Evolutionary conservation across 2,113 vertebrate species (phyloP), one percentile per base, ranked within the genome.

Genomic region (Sclerurus mexicanus): DNA sequence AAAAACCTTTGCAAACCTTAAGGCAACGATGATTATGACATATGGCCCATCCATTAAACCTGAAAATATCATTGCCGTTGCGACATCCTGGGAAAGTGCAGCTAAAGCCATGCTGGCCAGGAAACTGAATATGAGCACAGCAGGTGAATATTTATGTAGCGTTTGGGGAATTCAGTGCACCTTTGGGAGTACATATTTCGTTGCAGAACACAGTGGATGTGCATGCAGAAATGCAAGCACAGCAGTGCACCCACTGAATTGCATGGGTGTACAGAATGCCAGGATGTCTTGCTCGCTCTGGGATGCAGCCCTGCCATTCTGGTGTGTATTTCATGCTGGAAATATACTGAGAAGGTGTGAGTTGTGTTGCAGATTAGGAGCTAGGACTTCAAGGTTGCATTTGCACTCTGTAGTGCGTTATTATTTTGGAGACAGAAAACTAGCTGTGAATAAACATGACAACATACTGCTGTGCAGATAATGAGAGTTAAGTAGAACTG

Each of bases 1-100:
- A 17, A 98, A 98, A 91, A 96, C 89, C 19, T 98, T 98, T 27
- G 87, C 98, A 92, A 99, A 99, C 90, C 97, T 99, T 30, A 99
- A 98, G 73, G 97, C 98, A 0, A 89, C 86, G 0, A 85, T 99
- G 74, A 98, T 99, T 14, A 87, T 97, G 49, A 95, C 95, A 10
- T 96, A 86, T 0, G 98, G 98, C 8, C 95, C 94, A 4, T 98
- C 97, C 14, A 87, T 99, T 21, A 93, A 96, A 73, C 95, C 97
- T n/a, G 63, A n/a, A 69, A 99, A 97, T 50, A 97, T 99, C 60
- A 89, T 99, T 23, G 98, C 98, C 0, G 30, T 98, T 68, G 97
- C 99, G 0, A 97, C 98, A 9, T 97, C 98, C 14, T 95, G 99
- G 89, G 99, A 99, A 96, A 98, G 96, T 12, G 86, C 98, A 94